phyloP scores from a whole-genome alignment of 2,888 invertebrate species.

The Drosophila imparisetae region DNA sequence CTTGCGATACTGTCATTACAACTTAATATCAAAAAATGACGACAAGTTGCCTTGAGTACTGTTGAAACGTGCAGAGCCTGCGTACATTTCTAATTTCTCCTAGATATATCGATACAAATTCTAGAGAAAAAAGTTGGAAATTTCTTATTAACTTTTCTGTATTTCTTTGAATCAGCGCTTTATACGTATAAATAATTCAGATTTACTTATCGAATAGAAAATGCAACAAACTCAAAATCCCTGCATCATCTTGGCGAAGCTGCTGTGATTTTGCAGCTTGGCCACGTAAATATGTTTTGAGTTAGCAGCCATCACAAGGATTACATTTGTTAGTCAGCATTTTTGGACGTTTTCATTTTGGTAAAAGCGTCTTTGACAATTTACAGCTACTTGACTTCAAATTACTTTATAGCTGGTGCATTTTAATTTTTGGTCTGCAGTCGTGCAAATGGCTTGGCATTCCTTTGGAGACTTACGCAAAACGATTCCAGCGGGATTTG shows the following conservation, averaged over 20 bases:
- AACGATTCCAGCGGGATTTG: slow-evolving; percentile 44
- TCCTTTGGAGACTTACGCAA: slow-evolving; percentile 38
- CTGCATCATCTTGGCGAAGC: slow-evolving; percentile 10
- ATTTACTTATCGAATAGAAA: not conserved
- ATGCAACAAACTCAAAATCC: slow-evolving; percentile 3
- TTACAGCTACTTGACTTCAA: slow-evolving; percentile 50
- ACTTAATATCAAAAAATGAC: slow-evolving; percentile 13
- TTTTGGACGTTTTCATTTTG: slow-evolving; percentile 35
- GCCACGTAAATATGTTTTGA: slow-evolving; percentile 9
- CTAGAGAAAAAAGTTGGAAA: accelerated
- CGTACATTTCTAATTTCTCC: not conserved
- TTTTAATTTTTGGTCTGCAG: slow-evolving; percentile 17
- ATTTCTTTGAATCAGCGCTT: not conserved
- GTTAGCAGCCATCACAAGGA: slow-evolving; percentile 2
- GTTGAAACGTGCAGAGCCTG: slow-evolving; percentile 7
- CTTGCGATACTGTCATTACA: slow-evolving; percentile 31
- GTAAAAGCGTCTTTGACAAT: slow-evolving; percentile 37
- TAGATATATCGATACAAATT: not conserved
- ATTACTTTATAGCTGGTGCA: slow-evolving; percentile 8
- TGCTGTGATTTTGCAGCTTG: slow-evolving; percentile 1
- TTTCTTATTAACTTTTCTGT: not conserved
- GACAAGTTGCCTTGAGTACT: not conserved
- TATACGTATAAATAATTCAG: not conserved
- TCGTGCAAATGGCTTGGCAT: slow-evolving; percentile 38
- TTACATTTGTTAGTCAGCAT: slow-evolving; percentile 20